These are phyloP conservation scores for Drosophila atripex DNA, from an alignment of 2,888 invertebrate genomes.

Conservation along the genomic window DNA sequence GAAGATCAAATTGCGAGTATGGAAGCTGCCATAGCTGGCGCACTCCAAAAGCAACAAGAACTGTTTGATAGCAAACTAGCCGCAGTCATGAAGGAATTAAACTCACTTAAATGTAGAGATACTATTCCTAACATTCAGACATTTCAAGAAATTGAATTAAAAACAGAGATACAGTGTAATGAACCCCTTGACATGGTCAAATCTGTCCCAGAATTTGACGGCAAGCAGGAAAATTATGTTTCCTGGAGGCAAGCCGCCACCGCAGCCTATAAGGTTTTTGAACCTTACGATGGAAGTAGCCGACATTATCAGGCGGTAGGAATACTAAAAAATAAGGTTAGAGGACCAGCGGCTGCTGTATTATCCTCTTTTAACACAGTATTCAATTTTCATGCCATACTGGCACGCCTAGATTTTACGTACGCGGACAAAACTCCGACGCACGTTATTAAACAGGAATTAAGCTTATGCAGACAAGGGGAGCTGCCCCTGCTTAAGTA, in stretches of 20 bases:
- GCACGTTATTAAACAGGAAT: constrained; percentile 1
- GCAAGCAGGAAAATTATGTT: neutral
- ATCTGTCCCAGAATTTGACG: no score
- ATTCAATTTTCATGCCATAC: constrained; percentile 3
- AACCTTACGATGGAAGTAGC: neutral
- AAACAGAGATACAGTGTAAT: no score
- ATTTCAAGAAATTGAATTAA: no score
- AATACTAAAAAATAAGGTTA: neutral
- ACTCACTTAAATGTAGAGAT: no score
- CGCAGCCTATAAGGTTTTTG: neutral
- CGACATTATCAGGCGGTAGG: neutral
- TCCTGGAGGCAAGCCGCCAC: neutral
- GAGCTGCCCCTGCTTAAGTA: no score
- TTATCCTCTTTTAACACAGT: neutral
- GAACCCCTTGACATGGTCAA: no score
- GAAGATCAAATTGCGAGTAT: no score
- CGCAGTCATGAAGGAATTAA: no score
- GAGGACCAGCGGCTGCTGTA: neutral
- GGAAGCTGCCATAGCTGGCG: no score
- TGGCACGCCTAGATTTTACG: constrained; percentile 4
- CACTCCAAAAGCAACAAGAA: no score
- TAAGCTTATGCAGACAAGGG: neutral
- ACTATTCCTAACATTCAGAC: no score
- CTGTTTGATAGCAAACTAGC: no score
- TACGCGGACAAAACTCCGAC: constrained; percentile 5